Evolutionary conservation across 2,113 vertebrate species (phyloP).

Genomic region (Phrynosoma platyrhinos): DNA sequence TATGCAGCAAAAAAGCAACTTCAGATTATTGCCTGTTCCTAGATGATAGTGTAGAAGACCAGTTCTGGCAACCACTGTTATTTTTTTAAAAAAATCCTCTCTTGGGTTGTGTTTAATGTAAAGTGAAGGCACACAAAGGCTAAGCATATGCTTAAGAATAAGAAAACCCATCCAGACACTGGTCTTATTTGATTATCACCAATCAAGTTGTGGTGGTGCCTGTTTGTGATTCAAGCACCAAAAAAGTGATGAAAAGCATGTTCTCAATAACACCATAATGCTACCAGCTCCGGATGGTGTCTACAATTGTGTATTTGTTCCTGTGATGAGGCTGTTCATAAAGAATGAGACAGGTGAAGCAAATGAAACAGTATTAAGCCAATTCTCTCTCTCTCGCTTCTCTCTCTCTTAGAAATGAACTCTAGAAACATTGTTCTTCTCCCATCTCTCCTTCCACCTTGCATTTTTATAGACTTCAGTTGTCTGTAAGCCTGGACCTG

Average conservation of each 20-base stretch:
- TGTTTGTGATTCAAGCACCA: accelerated
- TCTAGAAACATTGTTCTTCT: not conserved
- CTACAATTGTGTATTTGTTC: not conserved
- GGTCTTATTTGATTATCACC: not conserved
- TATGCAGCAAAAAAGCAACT: not conserved
- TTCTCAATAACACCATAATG: not conserved
- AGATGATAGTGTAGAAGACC: not conserved
- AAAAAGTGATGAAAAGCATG: not conserved
- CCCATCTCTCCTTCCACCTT: not conserved
- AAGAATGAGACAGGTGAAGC: not conserved
- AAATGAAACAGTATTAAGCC: not conserved
- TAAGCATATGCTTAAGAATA: not conserved
- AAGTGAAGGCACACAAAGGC: not conserved
- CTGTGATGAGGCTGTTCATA: not conserved
- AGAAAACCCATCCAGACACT: not conserved
- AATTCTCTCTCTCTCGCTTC: not conserved
- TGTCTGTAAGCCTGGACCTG: not conserved
- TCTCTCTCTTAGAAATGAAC: not conserved
- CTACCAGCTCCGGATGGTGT: not conserved
- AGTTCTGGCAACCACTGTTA: not conserved
- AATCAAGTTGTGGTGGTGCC: not conserved
- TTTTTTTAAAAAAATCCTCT: slow-evolving; percentile 9
- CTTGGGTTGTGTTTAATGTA: slow-evolving; percentile 4
- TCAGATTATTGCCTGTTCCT: not conserved
- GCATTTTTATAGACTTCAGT: not conserved